phyloP scores from a whole-genome alignment of 1,140 invertebrate genomes.

The Drosophila sucinea region DNA sequence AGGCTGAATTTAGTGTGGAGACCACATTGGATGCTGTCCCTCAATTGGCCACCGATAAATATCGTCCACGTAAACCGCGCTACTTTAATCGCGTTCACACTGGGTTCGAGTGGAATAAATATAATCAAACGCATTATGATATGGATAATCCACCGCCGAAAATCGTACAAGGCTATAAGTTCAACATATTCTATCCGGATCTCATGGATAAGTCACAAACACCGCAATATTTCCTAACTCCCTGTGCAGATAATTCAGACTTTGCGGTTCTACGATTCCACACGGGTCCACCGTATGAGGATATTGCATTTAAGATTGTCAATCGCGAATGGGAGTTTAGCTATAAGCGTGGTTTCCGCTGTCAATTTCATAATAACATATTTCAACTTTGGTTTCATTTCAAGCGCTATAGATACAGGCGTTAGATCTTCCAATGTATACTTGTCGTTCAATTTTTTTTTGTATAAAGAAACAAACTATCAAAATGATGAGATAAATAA shows the following conservation, averaged over 20 bases:
- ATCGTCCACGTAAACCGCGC: constrained; percentile 97
- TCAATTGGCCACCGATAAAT: constrained; percentile 99
- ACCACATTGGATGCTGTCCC: constrained; percentile 92
- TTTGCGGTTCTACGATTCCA: constrained; percentile 98
- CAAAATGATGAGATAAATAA: neutral
- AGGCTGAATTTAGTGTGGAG: constrained; percentile 97
- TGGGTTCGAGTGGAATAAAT: constrained; percentile 99
- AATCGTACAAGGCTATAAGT: constrained; percentile 99
- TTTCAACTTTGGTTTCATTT: constrained; percentile 99
- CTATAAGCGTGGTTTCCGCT: constrained; percentile 98
- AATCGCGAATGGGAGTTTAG: constrained; percentile 99
- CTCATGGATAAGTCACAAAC: constrained; percentile 97
- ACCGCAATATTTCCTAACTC: constrained; percentile 96
- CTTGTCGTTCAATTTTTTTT: too few species aligned
- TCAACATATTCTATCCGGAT: constrained; percentile 99
- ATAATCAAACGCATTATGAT: constrained; percentile 99
- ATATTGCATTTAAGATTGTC: constrained; percentile 99
- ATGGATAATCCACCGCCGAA: constrained; percentile 99
- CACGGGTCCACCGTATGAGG: constrained; percentile 99
- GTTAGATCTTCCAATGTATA: constrained; percentile 85
- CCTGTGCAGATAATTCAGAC: constrained; percentile 95
- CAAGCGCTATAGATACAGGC: constrained; percentile 97
- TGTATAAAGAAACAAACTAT: too few species aligned
- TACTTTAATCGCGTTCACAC: constrained; percentile 98
- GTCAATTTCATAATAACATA: constrained; percentile 99